phyloP scores from a whole-genome alignment of 2,888 invertebrate species.

The Tachina lurida region DNA sequence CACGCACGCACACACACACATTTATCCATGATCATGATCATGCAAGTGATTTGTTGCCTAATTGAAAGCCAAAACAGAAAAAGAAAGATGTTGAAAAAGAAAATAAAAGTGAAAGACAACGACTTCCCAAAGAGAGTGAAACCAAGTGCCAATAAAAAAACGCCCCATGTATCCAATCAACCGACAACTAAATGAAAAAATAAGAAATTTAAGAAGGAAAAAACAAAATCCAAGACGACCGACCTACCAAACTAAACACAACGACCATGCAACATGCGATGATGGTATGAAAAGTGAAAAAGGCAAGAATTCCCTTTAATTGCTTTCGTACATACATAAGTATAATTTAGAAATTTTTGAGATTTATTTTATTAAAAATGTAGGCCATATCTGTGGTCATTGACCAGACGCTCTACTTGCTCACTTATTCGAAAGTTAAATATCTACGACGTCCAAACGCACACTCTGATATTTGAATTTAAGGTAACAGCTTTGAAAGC shows the following conservation, averaged over 20 bases:
- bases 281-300: slow-evolving; percentile 20
- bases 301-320: background rate
- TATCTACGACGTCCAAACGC: no score
- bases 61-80: slow-evolving; percentile 61
- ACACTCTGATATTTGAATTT: no score
- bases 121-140: slow-evolving; percentile 76
- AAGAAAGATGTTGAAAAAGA: slow-evolving; percentile 61
- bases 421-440: no score
- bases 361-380: no score
- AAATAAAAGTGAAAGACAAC: slow-evolving; percentile 72
- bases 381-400: no score
- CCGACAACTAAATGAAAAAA: slow-evolving; percentile 30
- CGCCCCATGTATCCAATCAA: slow-evolving; percentile 62
- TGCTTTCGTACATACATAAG: no score
- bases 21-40: background rate
- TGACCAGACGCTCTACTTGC: no score
- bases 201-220: slow-evolving; percentile 1
- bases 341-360: no score
- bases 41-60: slow-evolving; percentile 64
- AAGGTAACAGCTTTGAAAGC: no score
- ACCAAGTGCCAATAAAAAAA: slow-evolving; percentile 68
- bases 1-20: background rate
- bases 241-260: slow-evolving; percentile 46
- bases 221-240: slow-evolving; percentile 49
- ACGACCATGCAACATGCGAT: slow-evolving; percentile 9